phyloP scores from a whole-genome alignment of 2,113 vertebrate genomes.

The Dasypus novemcinctus region DNA sequence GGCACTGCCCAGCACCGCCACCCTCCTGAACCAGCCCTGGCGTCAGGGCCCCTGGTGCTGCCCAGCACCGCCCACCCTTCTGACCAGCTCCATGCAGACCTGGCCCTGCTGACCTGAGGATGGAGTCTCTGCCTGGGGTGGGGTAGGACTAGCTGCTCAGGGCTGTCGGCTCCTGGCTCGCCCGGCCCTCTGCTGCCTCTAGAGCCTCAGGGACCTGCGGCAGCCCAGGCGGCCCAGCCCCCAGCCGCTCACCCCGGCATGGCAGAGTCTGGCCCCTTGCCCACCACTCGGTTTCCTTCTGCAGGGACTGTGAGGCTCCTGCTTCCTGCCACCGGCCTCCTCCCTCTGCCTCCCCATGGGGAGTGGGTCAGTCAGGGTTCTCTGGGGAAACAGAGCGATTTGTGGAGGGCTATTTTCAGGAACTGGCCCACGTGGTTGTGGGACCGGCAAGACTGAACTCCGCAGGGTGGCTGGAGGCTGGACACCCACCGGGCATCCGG shows the following conservation, averaged over 20 bases:
- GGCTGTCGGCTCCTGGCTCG: accelerated
- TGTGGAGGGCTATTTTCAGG: too few species aligned
- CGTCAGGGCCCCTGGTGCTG: accelerated
- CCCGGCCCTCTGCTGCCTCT: neutral
- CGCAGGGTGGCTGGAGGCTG: too few species aligned
- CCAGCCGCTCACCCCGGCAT: neutral
- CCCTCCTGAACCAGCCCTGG: too few species aligned
- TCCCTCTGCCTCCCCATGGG: neutral
- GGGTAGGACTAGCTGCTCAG: too few species aligned
- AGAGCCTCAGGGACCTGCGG: neutral
- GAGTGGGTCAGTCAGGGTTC: neutral
- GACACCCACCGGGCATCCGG: too few species aligned
- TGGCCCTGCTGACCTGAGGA: too few species aligned
- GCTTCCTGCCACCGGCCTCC: neutral
- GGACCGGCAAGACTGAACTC: too few species aligned
- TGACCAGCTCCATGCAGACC: too few species aligned
- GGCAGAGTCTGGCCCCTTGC: neutral
- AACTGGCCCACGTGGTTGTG: too few species aligned
- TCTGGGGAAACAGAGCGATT: too few species aligned
- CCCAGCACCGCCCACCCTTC: neutral
- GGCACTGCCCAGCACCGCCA: neutral
- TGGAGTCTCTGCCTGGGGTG: too few species aligned
- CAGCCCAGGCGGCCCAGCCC: neutral
- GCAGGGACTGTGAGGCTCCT: neutral
- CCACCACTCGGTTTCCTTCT: neutral